Evolutionary conservation across 2,888 invertebrate species (phyloP), one percentile per base, ranked within the genome.

Genomic region (Lochmaea capreae): DNA sequence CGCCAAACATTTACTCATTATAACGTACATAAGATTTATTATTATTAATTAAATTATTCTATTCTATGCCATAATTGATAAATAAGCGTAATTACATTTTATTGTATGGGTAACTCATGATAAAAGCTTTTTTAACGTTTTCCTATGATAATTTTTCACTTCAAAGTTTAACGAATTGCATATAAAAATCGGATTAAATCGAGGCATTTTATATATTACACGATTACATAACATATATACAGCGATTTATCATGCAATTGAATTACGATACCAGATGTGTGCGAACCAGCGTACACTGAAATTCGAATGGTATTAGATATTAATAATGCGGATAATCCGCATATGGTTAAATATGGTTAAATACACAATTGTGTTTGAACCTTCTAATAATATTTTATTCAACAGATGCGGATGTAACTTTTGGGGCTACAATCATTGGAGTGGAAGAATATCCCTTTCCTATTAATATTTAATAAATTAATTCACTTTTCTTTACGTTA

Each of bases 401-500:
- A 76, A 76, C 76, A 76, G 76, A 76, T 76, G 71, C 65, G 71
- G 46, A 49, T 71, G 74, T 72, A 72, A 72, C 72, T 67, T 72
- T 67, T 67, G 58, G 72, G 67, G 72, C 46, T 58, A 65, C 8
- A 58, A 61, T 49, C 46, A 81, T 80, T 79, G 79, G 73, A 76
- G 75, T 76, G 11, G 79, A 81, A 81, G 78, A 76, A 77, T 78
- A 80, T 79, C 80, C 81, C 79, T 80, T 80, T 77, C 77, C 79
- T 77, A 77, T 78, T 68, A 71, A 65, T 63, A 77, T 75, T 74
- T 75, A 76, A 71, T 76, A 77, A 78, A 78, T 79, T 75, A 79
- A 77, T 73, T 68, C 71, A 65, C 66, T 58, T 73, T 75, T 77
- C 65, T 77, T 66, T 62, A 65, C 18, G 59, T 68, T 68, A 52